Conservation (phyloP, 2,113 vertebrate genomes). For the Thomomys bottae region DNA sequence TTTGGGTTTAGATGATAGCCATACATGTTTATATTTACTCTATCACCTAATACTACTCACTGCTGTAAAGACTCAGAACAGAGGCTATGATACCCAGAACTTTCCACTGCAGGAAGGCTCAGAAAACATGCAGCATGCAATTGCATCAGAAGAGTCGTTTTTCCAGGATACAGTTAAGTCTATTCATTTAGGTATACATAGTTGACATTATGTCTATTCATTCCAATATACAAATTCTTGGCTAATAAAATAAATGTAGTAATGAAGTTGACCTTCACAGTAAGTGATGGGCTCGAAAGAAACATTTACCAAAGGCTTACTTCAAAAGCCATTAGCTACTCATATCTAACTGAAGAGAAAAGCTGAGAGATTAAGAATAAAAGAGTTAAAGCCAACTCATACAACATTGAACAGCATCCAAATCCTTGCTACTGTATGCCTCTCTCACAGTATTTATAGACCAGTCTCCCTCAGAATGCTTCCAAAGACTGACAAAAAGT, state of each 20-base stretch:
- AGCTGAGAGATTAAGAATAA: conserved; percentile 69
- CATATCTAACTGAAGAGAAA: conserved; percentile 33
- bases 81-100: neutral
- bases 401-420: conserved; percentile 21
- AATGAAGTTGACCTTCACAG: conserved; percentile 72
- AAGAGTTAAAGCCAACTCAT: conserved; percentile 60
- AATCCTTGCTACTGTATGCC: conserved; percentile 13
- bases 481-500: conserved; percentile 44
- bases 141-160: neutral
- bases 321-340: conserved; percentile 68
- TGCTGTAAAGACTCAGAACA: neutral
- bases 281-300: conserved; percentile 55
- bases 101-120: neutral
- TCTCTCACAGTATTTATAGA: conserved; percentile 27
- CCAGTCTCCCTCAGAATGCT: conserved; percentile 24
- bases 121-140: neutral
- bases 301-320: conserved; percentile 73
- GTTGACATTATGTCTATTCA: conserved; percentile 24
- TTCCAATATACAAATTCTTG: conserved; percentile 40
- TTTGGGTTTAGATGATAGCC: neutral
- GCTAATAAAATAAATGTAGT: conserved; percentile 55
- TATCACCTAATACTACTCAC: neutral
- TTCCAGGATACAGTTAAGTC: conserved; percentile 58
- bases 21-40: conserved; percentile 38
- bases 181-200: conserved; percentile 8